These are phyloP conservation scores for Oreochromis aureus DNA, from an alignment of 2,113 vertebrate species.

Conservation along the genomic window DNA sequence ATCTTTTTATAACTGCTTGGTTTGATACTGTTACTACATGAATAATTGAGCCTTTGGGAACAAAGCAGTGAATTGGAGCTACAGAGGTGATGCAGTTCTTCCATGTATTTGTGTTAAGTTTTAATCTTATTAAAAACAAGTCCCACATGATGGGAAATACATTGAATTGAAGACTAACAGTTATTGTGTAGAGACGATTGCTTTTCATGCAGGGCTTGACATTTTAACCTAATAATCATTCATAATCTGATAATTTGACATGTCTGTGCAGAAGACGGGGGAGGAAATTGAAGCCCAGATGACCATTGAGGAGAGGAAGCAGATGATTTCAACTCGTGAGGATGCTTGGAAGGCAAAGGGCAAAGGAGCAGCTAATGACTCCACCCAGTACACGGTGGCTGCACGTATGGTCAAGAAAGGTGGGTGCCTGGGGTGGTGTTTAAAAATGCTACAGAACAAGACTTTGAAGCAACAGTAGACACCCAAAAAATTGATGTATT, in stretches of 20 bases:
- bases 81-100: not conserved
- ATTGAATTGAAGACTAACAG: not conserved
- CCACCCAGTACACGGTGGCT: constrained; percentile 93
- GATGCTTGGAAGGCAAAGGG: constrained; percentile 92
- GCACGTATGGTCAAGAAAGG: constrained; percentile 98
- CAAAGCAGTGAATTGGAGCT: not conserved
- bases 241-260: not conserved
- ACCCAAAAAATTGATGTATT: not conserved
- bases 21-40: not conserved
- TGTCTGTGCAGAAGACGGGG: constrained; percentile 69
- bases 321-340: constrained; percentile 86
- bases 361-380: constrained; percentile 91
- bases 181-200: not conserved
- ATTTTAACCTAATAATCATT: not conserved
- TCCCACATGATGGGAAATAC: not conserved
- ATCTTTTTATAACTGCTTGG: constrained; percentile 19
- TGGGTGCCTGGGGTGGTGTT: constrained; percentile 46
- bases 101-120: not conserved
- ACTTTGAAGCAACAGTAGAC: not conserved
- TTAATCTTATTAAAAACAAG: not conserved
- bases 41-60: constrained; percentile 2
- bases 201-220: not conserved
- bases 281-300: constrained; percentile 84
- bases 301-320: constrained; percentile 94
- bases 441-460: not conserved